A percentile compares a stretch with the other conserved stretches of the same genome.
These are phyloP conservation scores for Lepus americanus DNA, from an alignment of 2,113 vertebrate genomes.

Conservation along the genomic window DNA sequence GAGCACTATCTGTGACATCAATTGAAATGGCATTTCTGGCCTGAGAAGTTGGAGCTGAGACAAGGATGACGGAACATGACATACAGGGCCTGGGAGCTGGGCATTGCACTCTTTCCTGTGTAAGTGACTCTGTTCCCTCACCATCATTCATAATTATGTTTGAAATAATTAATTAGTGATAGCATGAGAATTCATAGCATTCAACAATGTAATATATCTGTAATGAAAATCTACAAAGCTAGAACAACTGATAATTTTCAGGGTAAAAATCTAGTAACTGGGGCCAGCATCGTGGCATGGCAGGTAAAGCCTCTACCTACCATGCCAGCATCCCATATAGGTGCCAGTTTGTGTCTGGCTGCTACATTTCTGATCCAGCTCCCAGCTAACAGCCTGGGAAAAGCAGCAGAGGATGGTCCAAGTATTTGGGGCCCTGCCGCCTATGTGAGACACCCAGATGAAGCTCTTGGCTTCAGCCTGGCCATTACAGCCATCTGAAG, in stretches of 20 bases:
- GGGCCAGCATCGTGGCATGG: too few relatives aligned
- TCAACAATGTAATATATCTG: not conserved
- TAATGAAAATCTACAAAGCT: not conserved
- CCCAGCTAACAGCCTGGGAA: too few relatives aligned
- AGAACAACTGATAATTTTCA: not conserved
- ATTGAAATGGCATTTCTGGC: constrained; percentile 6
- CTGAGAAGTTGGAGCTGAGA: not conserved
- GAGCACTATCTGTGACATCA: accelerated
- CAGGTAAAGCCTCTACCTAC: too few relatives aligned
- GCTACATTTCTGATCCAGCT: too few relatives aligned
- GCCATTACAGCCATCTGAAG: too few relatives aligned
- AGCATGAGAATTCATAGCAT: not conserved
- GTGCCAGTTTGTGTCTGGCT: too few relatives aligned
- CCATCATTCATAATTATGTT: not conserved
- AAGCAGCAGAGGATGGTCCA: too few relatives aligned
- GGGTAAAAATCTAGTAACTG: not conserved
- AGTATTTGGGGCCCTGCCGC: too few relatives aligned
- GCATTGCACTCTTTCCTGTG: not conserved
- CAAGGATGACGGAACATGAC: not conserved
- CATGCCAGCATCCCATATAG: too few relatives aligned
- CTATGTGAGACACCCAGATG: too few relatives aligned
- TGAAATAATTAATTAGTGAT: not conserved
- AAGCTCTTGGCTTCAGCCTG: too few relatives aligned
- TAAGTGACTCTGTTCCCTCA: not conserved
- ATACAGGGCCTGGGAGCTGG: not conserved